phyloP scores from a whole-genome alignment of 1,140 invertebrate genomes.

The Cyphomyrmex costatus region DNA sequence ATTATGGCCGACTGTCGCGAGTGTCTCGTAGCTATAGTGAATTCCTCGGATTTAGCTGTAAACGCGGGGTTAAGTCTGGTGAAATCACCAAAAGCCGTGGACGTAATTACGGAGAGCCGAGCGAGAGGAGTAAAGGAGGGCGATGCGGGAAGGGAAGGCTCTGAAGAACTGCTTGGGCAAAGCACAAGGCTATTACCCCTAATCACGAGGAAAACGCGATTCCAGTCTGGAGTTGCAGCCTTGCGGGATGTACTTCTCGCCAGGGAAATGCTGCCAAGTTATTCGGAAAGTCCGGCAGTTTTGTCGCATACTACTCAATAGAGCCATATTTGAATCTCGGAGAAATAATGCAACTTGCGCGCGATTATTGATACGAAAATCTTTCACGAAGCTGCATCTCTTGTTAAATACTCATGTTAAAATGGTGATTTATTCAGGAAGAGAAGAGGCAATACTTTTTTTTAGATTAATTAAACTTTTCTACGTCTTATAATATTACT shows the following conservation, averaged over 20 bases:
- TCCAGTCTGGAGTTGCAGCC: constrained; percentile 27
- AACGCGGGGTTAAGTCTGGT: constrained; percentile 53
- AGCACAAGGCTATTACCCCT: constrained; percentile 63
- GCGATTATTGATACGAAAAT: constrained; percentile 43
- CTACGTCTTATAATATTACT: background rate
- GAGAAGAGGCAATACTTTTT: background rate
- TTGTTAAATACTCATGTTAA: background rate
- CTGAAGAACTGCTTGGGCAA: constrained; percentile 66
- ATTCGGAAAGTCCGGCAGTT: constrained; percentile 43
- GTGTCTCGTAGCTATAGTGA: constrained; percentile 20
- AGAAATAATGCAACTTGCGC: constrained; percentile 12
- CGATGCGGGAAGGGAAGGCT: background rate
- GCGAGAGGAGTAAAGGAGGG: background rate
- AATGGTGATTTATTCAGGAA: background rate
- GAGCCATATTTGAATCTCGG: background rate
- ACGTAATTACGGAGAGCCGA: constrained; percentile 63
- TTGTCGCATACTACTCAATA: constrained; percentile 22
- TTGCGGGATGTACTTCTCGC: background rate
- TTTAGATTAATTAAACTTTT: constrained; percentile 2
- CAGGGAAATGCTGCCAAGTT: constrained; percentile 11
- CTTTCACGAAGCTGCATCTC: background rate
- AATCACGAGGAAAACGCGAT: constrained; percentile 66
- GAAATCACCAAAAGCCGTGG: constrained; percentile 53
- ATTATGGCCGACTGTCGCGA: constrained; percentile 42
- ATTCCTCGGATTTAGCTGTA: constrained; percentile 36